phyloP scores from a whole-genome alignment of 2,113 vertebrate genomes.

The Neogale vison region DNA sequence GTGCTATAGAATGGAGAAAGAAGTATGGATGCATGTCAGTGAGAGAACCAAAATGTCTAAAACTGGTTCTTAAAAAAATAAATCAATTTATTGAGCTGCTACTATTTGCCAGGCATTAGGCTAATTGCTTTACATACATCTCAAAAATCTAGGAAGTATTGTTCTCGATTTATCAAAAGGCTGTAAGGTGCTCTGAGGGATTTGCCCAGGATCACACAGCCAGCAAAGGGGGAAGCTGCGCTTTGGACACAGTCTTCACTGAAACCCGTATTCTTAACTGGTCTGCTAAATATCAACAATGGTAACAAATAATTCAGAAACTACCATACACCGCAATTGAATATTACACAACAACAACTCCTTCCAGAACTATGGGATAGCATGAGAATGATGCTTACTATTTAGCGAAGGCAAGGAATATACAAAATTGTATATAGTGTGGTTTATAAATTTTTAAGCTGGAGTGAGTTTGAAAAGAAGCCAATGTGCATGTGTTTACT shows the following conservation, averaged over 20 bases:
- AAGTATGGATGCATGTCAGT: neutral
- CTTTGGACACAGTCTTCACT: neutral
- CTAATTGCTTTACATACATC: neutral
- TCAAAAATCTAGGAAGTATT: neutral
- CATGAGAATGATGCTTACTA: neutral
- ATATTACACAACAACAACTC: neutral
- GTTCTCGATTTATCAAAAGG: neutral
- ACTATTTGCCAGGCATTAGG: neutral
- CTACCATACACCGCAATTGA: neutral
- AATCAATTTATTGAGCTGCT: neutral
- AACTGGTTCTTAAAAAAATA: slow-evolving; percentile 7
- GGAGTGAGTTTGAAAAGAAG: neutral
- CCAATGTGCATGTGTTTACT: neutral
- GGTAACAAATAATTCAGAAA: neutral
- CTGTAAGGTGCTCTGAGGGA: neutral
- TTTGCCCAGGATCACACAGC: neutral
- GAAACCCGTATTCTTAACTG: neutral
- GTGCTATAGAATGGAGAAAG: neutral
- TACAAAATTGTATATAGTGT: neutral
- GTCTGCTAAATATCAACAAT: neutral
- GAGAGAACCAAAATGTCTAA: neutral
- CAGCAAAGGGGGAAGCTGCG: neutral
- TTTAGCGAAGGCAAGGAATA: neutral
- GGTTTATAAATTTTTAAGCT: neutral
- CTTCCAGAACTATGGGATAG: neutral